Conservation (phyloP, 2,113 vertebrate species). For the Toxotes chatareus region DNA sequence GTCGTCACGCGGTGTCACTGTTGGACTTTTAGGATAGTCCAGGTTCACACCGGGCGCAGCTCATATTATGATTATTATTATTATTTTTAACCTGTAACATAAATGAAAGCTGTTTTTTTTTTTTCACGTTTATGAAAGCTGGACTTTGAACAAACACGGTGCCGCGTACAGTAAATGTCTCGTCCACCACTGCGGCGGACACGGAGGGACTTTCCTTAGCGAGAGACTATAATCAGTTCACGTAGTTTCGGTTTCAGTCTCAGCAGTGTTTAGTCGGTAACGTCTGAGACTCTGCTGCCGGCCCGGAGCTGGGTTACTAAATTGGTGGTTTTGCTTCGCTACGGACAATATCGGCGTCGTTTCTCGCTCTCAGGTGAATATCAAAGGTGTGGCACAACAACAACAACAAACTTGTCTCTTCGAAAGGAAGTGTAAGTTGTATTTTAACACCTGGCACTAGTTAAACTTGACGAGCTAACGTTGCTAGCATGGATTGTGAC, state of each 20-base stretch:
- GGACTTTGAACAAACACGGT: no score
- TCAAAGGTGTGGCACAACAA: background rate
- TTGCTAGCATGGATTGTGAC: no score
- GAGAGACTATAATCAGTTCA: background rate
- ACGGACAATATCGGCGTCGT: background rate
- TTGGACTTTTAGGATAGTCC: no score
- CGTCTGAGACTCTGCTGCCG: background rate
- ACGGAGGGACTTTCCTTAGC: conserved; percentile 44
- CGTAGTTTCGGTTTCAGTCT: conserved; percentile 61
- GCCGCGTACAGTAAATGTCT: no score
- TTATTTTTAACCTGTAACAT: no score
- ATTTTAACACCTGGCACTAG: background rate
- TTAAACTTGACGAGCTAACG: background rate
- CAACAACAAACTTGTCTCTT: rapidly evolving
- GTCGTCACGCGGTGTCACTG: background rate
- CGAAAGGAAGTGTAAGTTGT: conserved; percentile 32
- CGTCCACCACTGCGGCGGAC: background rate
- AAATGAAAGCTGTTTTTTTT: no score
- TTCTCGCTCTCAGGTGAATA: background rate
- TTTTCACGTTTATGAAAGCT: no score
- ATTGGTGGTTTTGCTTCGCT: background rate
- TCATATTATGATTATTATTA: no score
- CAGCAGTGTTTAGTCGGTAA: rapidly evolving
- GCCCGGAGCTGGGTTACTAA: rapidly evolving
- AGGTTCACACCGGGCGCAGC: no score